Evolutionary conservation across 2,113 vertebrate species (phyloP).

Genomic region (Equus quagga): DNA sequence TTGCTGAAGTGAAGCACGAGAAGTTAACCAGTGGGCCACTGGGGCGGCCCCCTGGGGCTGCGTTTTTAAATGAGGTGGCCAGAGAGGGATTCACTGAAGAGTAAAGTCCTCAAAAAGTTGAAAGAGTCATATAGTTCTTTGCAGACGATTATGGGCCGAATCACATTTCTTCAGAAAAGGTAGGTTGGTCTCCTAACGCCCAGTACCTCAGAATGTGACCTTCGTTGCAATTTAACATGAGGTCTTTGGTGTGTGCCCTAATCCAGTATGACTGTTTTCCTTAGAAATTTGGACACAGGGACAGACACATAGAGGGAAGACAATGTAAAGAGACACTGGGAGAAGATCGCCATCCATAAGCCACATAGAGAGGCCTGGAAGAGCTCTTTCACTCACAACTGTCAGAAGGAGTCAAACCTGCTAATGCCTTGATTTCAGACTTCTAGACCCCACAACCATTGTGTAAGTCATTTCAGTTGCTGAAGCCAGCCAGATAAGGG

Average conservation of each 20-base stretch:
- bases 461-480: not conserved
- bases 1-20: no score
- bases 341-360: not conserved
- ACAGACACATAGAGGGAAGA: not conserved
- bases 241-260: not conserved
- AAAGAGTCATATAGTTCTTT: not conserved
- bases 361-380: not conserved
- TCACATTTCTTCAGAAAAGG: not conserved
- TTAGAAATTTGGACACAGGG: not conserved
- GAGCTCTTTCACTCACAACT: not conserved
- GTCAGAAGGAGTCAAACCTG: not conserved
- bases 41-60: no score
- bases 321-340: not conserved
- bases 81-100: not conserved
- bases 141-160: not conserved
- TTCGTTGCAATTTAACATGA: not conserved
- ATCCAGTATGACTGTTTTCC: not conserved
- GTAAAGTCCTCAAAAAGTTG: not conserved
- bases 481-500: not conserved
- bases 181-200: not conserved
- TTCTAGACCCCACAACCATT: not conserved
- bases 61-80: not conserved
- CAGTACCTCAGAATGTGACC: not conserved
- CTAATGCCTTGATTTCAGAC: not conserved
- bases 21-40: no score